A percentile compares a stretch with the other conserved stretches of the same genome.
Conservation (phyloP, 2,888 invertebrate genomes). For the Chrysolina haemoptera region DNA sequence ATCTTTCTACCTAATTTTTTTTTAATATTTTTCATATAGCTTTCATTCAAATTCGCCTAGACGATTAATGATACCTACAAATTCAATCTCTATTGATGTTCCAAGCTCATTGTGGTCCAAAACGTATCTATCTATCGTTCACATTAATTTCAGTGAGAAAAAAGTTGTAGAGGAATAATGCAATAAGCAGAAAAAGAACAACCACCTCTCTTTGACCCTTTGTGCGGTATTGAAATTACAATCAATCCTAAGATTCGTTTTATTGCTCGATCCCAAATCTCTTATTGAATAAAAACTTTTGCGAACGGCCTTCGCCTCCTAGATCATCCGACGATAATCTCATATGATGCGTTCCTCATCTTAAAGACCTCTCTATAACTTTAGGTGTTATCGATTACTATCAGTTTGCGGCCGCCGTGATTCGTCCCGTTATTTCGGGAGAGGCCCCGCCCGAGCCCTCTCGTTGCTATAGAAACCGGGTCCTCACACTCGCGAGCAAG, state of each 20-base stretch:
- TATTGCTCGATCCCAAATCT: constrained; percentile 26
- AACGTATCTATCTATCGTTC: too few species aligned
- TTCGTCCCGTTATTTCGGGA: constrained; percentile 65
- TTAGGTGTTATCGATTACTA: constrained; percentile 69
- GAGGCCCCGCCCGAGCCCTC: constrained; percentile 68
- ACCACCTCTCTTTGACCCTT: background rate
- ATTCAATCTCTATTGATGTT: too few species aligned
- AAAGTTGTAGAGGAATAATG: background rate
- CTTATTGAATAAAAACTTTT: constrained; percentile 40
- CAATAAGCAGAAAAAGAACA: background rate
- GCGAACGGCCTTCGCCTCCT: constrained; percentile 25
- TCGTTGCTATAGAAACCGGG: constrained; percentile 67
- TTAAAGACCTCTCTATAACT: constrained; percentile 49
- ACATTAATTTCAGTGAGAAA: background rate
- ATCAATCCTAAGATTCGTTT: constrained; percentile 35
- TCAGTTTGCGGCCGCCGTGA: constrained; percentile 70
- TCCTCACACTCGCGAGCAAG: constrained; percentile 59
- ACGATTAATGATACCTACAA: too few species aligned
- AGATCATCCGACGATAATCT: constrained; percentile 38
- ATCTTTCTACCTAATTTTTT: too few species aligned
- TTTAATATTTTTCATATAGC: too few species aligned
- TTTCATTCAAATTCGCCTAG: too few species aligned
- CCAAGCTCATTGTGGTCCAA: too few species aligned
- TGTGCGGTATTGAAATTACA: background rate
- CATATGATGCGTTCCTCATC: constrained; percentile 38